A percentile compares a stretch with the other conserved stretches of the same genome.
Conservation (phyloP, 2,113 vertebrate genomes). For the Tragulus kanchil region DNA sequence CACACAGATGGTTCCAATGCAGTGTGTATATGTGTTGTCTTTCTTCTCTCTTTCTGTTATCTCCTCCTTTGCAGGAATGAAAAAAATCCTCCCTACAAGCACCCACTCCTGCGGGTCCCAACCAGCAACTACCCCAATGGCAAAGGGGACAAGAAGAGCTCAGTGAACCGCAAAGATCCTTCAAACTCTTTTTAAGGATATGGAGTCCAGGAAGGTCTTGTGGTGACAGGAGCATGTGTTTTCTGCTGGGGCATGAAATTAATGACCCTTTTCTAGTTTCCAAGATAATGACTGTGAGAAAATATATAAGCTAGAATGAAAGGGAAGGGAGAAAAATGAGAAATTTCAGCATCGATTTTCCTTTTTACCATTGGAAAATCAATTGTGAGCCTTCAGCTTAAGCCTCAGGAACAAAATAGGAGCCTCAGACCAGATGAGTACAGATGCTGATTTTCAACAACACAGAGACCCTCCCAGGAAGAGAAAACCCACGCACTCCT, state of each 20-base stretch:
- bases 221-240: conserved; percentile 37
- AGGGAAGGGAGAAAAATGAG: conserved; percentile 21
- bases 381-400: conserved; percentile 46
- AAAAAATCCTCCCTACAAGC: conserved; percentile 81
- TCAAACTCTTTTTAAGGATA: conserved; percentile 67
- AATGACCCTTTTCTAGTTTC: conserved; percentile 59
- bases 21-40: conserved; percentile 59
- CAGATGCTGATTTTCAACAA: conserved; percentile 65
- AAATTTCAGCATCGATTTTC: conserved; percentile 83
- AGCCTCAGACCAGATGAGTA: conserved; percentile 51
- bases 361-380: conserved; percentile 83
- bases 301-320: conserved; percentile 65
- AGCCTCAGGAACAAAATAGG: conserved; percentile 46
- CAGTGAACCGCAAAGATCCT: conserved; percentile 82
- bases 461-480: conserved; percentile 57
- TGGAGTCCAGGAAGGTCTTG: conserved; percentile 38
- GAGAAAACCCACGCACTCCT: neutral
- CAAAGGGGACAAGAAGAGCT: conserved; percentile 88
- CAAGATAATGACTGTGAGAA: conserved; percentile 78
- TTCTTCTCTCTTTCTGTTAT: conserved; percentile 81
- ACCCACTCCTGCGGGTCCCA: conserved; percentile 78
- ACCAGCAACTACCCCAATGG: conserved; percentile 82
- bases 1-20: conserved; percentile 34
- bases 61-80: conserved; percentile 88
- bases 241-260: conserved; percentile 63